Conservation (phyloP, 2,888 invertebrate genomes). For the Spisula subtruncata region DNA sequence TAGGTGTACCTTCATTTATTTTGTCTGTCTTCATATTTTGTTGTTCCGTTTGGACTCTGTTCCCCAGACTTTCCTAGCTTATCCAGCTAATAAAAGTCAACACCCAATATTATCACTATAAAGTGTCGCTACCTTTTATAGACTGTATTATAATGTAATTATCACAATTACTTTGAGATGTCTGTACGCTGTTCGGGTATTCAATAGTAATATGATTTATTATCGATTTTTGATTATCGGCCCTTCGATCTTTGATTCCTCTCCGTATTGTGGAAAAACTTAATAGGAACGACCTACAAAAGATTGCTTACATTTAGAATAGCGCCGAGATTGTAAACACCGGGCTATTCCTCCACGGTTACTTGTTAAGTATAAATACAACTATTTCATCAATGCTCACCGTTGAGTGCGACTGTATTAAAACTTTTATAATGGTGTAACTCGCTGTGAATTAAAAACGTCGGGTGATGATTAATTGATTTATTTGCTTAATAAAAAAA, state of each 20-base stretch:
- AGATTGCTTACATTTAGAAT: neutral
- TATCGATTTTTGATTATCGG: slow-evolving; percentile 24
- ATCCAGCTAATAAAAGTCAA: too few species aligned
- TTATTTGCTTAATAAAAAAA: neutral
- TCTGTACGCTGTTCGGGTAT: neutral
- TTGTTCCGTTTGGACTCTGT: too few species aligned
- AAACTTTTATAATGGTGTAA: neutral
- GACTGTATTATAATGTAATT: neutral
- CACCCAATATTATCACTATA: neutral
- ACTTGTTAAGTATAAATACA: neutral
- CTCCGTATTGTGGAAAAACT: neutral
- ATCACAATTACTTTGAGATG: neutral
- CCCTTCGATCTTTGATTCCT: slow-evolving; percentile 20
- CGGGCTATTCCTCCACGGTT: neutral
- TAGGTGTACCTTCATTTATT: too few species aligned
- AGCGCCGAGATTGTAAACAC: slow-evolving; percentile 9
- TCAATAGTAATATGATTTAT: slow-evolving; percentile 17
- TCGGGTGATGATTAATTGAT: neutral
- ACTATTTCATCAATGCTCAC: neutral
- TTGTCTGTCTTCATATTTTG: too few species aligned
- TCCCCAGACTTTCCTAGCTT: neutral
- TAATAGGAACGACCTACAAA: neutral
- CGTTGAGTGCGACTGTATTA: neutral
- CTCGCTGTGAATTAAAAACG: neutral
- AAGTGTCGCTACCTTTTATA: neutral